Conservation (phyloP, 2,797 vertebrate species). For the Sebastes elongatus region DNA sequence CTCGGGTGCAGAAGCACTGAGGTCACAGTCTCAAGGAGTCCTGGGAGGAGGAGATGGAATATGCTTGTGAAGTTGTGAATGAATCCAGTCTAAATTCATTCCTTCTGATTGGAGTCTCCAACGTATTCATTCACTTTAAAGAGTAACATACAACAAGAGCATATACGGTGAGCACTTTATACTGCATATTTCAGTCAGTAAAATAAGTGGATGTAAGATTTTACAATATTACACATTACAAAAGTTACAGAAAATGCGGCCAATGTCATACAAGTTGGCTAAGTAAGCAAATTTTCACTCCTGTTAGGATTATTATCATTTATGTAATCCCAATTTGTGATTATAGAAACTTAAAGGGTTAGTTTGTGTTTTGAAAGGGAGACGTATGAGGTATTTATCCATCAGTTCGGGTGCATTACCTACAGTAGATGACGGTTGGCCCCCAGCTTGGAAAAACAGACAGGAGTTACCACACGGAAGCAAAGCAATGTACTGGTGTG, state of each 20-base stretch:
- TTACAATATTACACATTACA: not conserved
- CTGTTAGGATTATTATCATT: not conserved
- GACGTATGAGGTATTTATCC: no score
- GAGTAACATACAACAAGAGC: not conserved
- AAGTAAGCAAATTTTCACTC: not conserved
- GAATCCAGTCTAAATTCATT: not conserved
- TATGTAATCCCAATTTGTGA: not conserved
- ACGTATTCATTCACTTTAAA: not conserved
- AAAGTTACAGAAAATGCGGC: not conserved
- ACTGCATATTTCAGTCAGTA: not conserved
- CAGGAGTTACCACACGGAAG: no score
- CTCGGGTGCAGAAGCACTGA: slow-evolving; percentile 97
- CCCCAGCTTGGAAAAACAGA: no score
- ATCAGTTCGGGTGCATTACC: no score
- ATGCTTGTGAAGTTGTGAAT: not conserved
- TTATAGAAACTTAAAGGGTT: not conserved
- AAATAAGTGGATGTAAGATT: not conserved
- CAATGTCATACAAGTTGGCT: not conserved
- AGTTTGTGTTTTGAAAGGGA: no score
- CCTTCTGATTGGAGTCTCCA: not conserved
- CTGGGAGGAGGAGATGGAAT: slow-evolving; percentile 64
- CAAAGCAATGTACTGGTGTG: no score
- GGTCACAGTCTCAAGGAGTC: slow-evolving; percentile 94
- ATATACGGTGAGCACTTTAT: not conserved
- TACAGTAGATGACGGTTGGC: no score